Evolutionary conservation across 2,797 vertebrate species (phyloP).

Genomic region (Falco naumanni): DNA sequence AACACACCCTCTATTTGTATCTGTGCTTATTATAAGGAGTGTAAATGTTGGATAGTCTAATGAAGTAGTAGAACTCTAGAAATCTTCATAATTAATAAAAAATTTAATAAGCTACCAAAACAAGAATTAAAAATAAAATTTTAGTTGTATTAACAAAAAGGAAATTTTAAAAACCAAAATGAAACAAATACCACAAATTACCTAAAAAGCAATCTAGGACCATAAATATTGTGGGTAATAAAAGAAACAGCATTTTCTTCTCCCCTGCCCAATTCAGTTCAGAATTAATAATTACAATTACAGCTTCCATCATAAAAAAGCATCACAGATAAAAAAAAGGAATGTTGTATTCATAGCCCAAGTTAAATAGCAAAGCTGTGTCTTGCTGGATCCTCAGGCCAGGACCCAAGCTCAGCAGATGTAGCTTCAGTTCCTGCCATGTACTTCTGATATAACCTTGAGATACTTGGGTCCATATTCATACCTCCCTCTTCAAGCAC

Average conservation of each 20-base stretch:
- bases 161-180: background rate
- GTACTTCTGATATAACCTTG: background rate
- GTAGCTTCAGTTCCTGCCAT: background rate
- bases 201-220: background rate
- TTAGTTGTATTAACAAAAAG: background rate
- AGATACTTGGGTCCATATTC: background rate
- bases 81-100: slow-evolving; percentile 1
- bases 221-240: background rate
- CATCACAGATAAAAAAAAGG: background rate
- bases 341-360: background rate
- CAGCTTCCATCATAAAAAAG: background rate
- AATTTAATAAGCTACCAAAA: background rate
- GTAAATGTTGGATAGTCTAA: background rate
- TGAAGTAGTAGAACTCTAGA: background rate
- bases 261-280: background rate
- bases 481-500: background rate
- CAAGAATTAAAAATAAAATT: background rate
- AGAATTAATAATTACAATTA: background rate
- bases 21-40: background rate
- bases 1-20: slow-evolving; percentile 1
- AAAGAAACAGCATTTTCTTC: background rate
- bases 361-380: background rate
- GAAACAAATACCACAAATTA: background rate
- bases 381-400: background rate
- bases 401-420: background rate